A percentile compares a stretch with the other conserved stretches of the same genome.
Conservation (phyloP, 2,797 vertebrate genomes). For the Brachymystax lenok region DNA sequence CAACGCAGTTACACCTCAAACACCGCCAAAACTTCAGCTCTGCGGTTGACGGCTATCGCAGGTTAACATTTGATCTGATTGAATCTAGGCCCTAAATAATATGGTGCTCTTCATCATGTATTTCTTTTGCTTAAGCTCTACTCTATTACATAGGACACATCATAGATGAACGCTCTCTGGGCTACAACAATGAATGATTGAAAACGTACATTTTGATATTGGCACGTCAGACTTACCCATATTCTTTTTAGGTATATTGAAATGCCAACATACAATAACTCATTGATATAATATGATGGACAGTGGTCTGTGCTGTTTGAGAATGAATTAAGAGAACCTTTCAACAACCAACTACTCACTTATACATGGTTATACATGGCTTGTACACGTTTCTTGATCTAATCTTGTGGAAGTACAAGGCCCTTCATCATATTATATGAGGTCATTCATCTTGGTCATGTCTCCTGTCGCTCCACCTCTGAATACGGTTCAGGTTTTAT, state of each 20-base stretch:
- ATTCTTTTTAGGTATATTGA: slow-evolving; percentile 37
- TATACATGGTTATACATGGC: slow-evolving; percentile 7
- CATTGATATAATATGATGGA: slow-evolving; percentile 31
- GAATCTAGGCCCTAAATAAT: too few species aligned
- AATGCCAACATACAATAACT: slow-evolving; percentile 34
- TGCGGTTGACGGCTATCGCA: too few species aligned
- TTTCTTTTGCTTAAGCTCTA: too few species aligned
- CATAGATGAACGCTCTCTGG: background rate
- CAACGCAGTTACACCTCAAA: too few species aligned
- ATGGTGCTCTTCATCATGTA: too few species aligned
- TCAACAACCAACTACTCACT: slow-evolving; percentile 12
- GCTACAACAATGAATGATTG: background rate
- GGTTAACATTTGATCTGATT: too few species aligned
- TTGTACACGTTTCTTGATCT: slow-evolving; percentile 24
- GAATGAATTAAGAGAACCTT: slow-evolving; percentile 32
- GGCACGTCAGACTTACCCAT: background rate
- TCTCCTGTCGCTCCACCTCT: slow-evolving; percentile 25
- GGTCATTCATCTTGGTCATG: slow-evolving; percentile 37
- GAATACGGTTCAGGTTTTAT: slow-evolving; percentile 25
- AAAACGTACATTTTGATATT: background rate
- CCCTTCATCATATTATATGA: slow-evolving; percentile 12
- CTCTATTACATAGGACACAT: background rate
- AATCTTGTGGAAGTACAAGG: slow-evolving; percentile 32
- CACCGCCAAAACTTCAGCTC: too few species aligned
- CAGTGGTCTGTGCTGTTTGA: slow-evolving; percentile 13